phyloP scores from a whole-genome alignment of 2,888 invertebrate species.

The Globia sparganii region DNA sequence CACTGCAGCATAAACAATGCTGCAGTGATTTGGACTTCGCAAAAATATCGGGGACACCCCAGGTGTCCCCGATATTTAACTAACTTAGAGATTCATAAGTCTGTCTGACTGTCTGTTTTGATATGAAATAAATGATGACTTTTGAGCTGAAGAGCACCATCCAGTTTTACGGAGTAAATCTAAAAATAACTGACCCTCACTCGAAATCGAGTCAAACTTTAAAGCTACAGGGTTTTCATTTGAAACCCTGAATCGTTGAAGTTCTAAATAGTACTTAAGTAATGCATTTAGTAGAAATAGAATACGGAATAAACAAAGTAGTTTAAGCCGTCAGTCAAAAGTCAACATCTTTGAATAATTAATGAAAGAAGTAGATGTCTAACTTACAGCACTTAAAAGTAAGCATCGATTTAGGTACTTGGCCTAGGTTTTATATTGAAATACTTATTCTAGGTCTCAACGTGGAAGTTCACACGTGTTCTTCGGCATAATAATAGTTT shows the following conservation, averaged over 20 bases:
- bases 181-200: neutral
- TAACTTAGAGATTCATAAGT: neutral
- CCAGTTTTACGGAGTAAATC: neutral
- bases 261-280: slow-evolving; percentile 1
- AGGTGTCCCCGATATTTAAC: too few species aligned
- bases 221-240: slow-evolving; percentile 19
- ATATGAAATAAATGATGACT: too few species aligned
- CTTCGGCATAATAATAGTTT: slow-evolving; percentile 13
- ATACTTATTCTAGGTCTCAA: slow-evolving; percentile 5
- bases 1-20: too few species aligned
- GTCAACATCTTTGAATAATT: slow-evolving; percentile 27
- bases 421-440: slow-evolving; percentile 10
- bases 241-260: neutral
- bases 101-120: too few species aligned
- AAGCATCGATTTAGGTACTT: slow-evolving; percentile 15
- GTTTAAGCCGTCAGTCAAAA: slow-evolving; percentile 16
- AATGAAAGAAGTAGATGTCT: neutral
- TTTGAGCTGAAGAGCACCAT: neutral
- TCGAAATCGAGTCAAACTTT: neutral
- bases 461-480: slow-evolving; percentile 19
- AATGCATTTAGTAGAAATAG: slow-evolving; percentile 6
- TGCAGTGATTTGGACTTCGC: neutral
- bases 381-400: neutral
- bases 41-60: neutral
- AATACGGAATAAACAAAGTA: slow-evolving; percentile 6